Evolutionary conservation across 2,113 vertebrate species (phyloP).

Genomic region (Coregonus clupeaformis): DNA sequence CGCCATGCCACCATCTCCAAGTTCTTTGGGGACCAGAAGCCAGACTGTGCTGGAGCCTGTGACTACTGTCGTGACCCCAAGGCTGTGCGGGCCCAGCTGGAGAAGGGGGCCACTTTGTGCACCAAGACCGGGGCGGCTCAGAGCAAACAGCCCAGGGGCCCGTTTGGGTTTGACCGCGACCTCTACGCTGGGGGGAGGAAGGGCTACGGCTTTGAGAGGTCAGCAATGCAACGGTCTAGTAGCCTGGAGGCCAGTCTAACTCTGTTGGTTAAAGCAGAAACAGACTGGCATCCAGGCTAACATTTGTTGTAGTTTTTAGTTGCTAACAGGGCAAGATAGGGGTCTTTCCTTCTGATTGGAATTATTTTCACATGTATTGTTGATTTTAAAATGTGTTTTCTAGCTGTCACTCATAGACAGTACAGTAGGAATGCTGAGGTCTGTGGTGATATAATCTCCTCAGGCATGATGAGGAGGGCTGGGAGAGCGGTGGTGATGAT

Average conservation of each 20-base stretch:
- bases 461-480: conserved; percentile 80
- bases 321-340: too few species aligned
- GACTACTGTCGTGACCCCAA: conserved; percentile 86
- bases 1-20: conserved; percentile 91
- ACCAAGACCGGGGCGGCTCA: conserved; percentile 71
- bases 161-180: conserved; percentile 73
- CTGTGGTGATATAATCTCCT: background rate
- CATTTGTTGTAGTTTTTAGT: too few species aligned
- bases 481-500: conserved; percentile 35
- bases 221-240: conserved; percentile 22
- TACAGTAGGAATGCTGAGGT: too few species aligned
- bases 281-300: too few species aligned
- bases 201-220: conserved; percentile 91
- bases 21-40: conserved; percentile 85
- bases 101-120: conserved; percentile 68
- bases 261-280: too few species aligned
- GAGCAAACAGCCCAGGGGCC: conserved; percentile 51
- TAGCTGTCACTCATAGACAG: too few species aligned
- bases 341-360: too few species aligned
- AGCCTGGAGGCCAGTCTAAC: too few species aligned
- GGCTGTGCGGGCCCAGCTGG: conserved; percentile 81
- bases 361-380: too few species aligned
- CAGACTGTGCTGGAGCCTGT: conserved; percentile 82
- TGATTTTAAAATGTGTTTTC: too few species aligned
- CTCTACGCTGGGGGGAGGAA: conserved; percentile 86